Evolutionary conservation across 2,113 vertebrate genomes (phyloP).

Genomic region (Sardina pilchardus): DNA sequence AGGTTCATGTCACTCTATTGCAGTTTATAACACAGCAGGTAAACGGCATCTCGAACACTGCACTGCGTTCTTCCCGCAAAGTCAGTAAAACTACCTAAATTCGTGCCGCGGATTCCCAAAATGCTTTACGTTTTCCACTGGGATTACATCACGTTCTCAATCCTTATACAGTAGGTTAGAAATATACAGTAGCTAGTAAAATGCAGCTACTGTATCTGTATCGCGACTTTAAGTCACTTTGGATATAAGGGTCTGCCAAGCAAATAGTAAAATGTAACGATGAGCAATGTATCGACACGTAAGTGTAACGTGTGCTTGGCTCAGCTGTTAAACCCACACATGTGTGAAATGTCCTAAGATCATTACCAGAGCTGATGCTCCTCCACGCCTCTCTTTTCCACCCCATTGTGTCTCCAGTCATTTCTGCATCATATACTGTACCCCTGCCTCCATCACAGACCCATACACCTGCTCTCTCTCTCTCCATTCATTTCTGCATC

Average conservation of each 20-base stretch:
- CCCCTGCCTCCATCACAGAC: background rate
- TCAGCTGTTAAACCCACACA: background rate
- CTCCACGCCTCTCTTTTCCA: background rate
- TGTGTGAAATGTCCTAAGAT: background rate
- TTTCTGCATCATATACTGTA: background rate
- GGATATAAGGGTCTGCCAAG: background rate
- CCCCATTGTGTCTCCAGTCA: background rate
- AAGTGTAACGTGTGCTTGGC: background rate
- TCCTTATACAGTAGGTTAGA: too few species aligned
- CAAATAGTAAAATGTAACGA: background rate
- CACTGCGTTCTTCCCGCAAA: too few species aligned
- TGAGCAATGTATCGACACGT: background rate
- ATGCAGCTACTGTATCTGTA: background rate
- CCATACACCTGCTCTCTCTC: too few species aligned
- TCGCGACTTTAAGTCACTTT: background rate
- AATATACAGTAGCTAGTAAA: background rate
- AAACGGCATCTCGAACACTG: too few species aligned
- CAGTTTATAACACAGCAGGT: too few species aligned
- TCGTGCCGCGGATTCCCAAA: too few species aligned
- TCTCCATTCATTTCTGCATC: background rate
- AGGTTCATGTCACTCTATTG: too few species aligned
- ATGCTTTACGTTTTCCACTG: too few species aligned
- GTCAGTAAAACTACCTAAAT: too few species aligned
- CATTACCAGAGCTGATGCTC: background rate
- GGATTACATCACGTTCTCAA: too few species aligned